These are phyloP conservation scores for Lamprologus speciosus DNA, from an alignment of 2,113 vertebrate species.

Conservation along the genomic window DNA sequence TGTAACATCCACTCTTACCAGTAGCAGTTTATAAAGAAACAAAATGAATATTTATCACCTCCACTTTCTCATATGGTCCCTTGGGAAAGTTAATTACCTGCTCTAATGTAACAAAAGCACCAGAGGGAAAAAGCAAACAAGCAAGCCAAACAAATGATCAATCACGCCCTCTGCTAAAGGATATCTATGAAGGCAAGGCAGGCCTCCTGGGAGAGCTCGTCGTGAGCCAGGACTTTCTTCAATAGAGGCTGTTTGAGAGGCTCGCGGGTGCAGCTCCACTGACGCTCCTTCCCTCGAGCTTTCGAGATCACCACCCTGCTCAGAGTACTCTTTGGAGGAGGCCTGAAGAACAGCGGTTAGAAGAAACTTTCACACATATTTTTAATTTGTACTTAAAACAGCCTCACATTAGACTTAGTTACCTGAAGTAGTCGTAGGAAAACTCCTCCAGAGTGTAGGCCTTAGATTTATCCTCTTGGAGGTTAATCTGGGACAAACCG, in stretches of 20 bases:
- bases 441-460: slow-evolving; percentile 94
- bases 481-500: slow-evolving; percentile 74
- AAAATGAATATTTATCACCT: neutral
- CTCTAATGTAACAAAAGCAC: neutral
- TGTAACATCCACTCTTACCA: neutral
- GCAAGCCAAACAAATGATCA: neutral
- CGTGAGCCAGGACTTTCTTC: slow-evolving; percentile 87
- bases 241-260: slow-evolving; percentile 92
- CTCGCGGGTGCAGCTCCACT: slow-evolving; percentile 92
- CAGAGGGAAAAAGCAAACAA: neutral
- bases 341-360: slow-evolving; percentile 54
- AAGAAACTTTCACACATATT: neutral
- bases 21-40: neutral
- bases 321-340: slow-evolving; percentile 92
- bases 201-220: slow-evolving; percentile 92
- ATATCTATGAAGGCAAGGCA: slow-evolving; percentile 94
- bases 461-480: slow-evolving; percentile 78
- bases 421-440: slow-evolving; percentile 97
- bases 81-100: neutral
- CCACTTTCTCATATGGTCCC: neutral
- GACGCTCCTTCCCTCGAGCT: slow-evolving; percentile 85
- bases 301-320: slow-evolving; percentile 96
- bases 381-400: neutral
- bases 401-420: neutral
- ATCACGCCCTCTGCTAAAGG: slow-evolving; percentile 43